A percentile compares a stretch with the other conserved stretches of the same genome.
These are phyloP conservation scores for Siderastrea radians DNA, from an alignment of 92 coral and sea anemone genomes.

Conservation along the genomic window DNA sequence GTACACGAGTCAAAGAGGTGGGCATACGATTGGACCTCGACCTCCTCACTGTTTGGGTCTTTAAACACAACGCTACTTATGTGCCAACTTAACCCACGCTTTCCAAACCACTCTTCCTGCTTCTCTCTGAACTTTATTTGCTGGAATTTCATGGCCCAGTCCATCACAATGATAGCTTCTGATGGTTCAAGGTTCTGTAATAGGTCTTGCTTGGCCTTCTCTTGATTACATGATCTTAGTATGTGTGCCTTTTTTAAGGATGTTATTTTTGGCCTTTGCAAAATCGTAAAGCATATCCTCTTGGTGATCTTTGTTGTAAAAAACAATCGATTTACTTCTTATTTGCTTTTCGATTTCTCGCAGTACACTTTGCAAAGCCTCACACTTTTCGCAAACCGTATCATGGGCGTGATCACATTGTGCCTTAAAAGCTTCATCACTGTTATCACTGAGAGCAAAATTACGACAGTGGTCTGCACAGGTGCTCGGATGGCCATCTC, in stretches of 20 bases:
- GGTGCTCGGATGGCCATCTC: conserved; percentile 34
- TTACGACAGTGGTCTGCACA: conserved; percentile 67
- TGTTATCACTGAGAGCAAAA: no score
- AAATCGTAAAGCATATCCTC: conserved; percentile 61
- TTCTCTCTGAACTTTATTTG: conserved; percentile 77
- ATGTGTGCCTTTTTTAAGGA: conserved; percentile 77
- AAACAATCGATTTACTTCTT: not conserved
- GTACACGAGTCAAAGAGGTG: conserved; percentile 47
- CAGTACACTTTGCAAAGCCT: no score
- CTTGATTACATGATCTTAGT: conserved; percentile 79
- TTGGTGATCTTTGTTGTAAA: conserved; percentile 66
- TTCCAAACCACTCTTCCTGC: conserved; percentile 78
- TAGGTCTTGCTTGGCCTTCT: conserved; percentile 75
- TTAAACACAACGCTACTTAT: conserved; percentile 63
- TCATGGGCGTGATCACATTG: no score
- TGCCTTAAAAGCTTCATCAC: no score
- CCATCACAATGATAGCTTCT: conserved; percentile 67
- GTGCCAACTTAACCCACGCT: conserved; percentile 83
- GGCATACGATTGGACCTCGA: conserved; percentile 44
- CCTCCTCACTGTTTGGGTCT: conserved; percentile 30
- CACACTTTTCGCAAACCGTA: no score
- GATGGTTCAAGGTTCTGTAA: conserved; percentile 44
- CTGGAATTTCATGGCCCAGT: conserved; percentile 84
- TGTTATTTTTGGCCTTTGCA: conserved; percentile 57
- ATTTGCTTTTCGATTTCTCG: no score